A percentile compares a stretch with the other conserved stretches of the same genome.
phyloP scores from a whole-genome alignment of 1,140 invertebrate genomes.

The Brachionus angularis region DNA sequence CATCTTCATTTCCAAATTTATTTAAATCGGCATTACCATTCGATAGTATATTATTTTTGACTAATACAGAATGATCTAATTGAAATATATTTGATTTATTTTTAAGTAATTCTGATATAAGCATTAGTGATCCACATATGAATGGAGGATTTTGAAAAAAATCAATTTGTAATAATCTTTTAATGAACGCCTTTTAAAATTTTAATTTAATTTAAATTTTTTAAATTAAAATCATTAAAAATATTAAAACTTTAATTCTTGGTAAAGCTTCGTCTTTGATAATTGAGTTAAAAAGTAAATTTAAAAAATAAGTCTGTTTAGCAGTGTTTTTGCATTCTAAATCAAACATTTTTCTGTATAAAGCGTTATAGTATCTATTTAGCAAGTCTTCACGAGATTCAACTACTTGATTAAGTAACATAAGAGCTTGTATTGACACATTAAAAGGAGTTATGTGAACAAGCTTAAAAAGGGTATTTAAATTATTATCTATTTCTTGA shows the following conservation, averaged over 20 bases:
- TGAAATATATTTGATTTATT: background rate
- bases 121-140: conserved; percentile 71
- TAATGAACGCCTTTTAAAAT: conserved; percentile 69
- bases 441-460: conserved; percentile 74
- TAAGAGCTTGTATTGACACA: conserved; percentile 78
- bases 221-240: background rate
- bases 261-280: conserved; percentile 69
- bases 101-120: conserved; percentile 68
- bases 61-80: conserved; percentile 1
- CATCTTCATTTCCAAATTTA: conserved; percentile 49
- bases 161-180: conserved; percentile 76
- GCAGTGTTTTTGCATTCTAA: conserved; percentile 69
- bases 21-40: background rate
- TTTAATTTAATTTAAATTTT: background rate
- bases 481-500: conserved; percentile 64
- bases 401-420: conserved; percentile 76
- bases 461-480: conserved; percentile 79
- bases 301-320: conserved; percentile 76
- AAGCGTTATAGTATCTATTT: conserved; percentile 76
- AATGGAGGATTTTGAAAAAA: conserved; percentile 63
- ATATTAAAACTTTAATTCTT: conserved; percentile 62
- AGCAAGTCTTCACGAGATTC: conserved; percentile 61
- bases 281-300: conserved; percentile 78
- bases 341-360: conserved; percentile 81
- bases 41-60: background rate